Base-by-base conservation (phyloP, 1,140 invertebrate species). In the Euglossa dilemma region DNA sequence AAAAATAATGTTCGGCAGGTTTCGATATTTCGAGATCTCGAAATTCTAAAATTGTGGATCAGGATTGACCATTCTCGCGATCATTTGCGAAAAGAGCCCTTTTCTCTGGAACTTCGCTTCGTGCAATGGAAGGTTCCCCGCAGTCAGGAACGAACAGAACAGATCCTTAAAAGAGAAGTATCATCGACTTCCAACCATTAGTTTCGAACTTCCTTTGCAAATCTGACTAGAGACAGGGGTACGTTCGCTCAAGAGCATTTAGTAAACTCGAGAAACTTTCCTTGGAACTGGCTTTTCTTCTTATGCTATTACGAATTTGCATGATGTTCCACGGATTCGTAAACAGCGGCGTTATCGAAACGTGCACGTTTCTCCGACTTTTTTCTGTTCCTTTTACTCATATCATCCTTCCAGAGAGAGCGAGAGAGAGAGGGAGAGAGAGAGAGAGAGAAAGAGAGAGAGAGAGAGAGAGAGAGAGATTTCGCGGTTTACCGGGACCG, bases 141-240 rank as follows among this genome's bases (percentile, higher is more conserved):
- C 6, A 69, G 36, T 23, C 28, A 59, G 61, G n/a, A 80, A 72
- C 45, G 63, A 57, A 52, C 23, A 61, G 69, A 73, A 54, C 52
- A 54, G 70, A 80, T 73, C 69, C 61, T 84, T 84, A 80, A 80
- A 84, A 80, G 63, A 54, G 70, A 67, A 73, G 77, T 63, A 80
- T 85, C 83, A 75, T 85, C 79, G 83, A 82, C 43, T 54, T 67
- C 36, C 36, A 72, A 25, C 71, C 83, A 81, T 85, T 85, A 85
- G 83, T 85, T 75, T 82, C 52, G 43, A 81, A 69, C 71, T 85
- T 82, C n/a, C 20, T 25, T 14, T 9, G 16, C 23, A 59, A 45
- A 80, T 74, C 74, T 77, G 54, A 70, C 54, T 69, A 47, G 74
- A 78, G 64, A 78, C 73, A 61, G 64, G 45, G 50, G 25, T 50